Conservation (phyloP, 2,113 vertebrate genomes). For the Chamaea fasciata region DNA sequence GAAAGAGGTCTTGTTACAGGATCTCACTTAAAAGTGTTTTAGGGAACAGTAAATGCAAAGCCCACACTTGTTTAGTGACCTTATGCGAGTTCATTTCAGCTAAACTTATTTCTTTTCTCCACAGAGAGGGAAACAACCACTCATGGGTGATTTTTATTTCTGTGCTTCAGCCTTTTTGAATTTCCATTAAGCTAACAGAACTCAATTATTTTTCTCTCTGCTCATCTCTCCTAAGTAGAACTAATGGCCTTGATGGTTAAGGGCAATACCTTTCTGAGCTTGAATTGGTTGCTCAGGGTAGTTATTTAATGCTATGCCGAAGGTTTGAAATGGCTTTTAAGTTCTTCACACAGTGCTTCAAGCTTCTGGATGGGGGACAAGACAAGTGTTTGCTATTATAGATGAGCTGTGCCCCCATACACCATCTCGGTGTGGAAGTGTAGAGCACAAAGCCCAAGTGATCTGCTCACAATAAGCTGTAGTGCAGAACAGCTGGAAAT, state of each 20-base stretch:
- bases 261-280: neutral
- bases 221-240: neutral
- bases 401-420: neutral
- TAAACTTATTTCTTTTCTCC: neutral
- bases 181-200: neutral
- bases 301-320: neutral
- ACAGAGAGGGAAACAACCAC: neutral
- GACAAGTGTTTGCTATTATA: neutral
- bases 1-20: neutral
- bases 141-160: neutral
- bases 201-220: neutral
- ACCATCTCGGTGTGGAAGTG: neutral
- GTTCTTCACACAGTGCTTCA: neutral
- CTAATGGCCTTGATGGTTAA: neutral
- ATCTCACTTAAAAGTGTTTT: neutral
- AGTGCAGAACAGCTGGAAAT: neutral
- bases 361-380: neutral
- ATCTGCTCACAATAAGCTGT: neutral
- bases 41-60: neutral
- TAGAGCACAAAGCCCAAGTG: neutral
- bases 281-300: neutral
- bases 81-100: neutral
- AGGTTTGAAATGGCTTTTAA: neutral
- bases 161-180: neutral
- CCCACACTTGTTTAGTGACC: neutral